These are phyloP conservation scores for Mus pahari DNA, from an alignment of 2,113 vertebrate species.

Conservation along the genomic window DNA sequence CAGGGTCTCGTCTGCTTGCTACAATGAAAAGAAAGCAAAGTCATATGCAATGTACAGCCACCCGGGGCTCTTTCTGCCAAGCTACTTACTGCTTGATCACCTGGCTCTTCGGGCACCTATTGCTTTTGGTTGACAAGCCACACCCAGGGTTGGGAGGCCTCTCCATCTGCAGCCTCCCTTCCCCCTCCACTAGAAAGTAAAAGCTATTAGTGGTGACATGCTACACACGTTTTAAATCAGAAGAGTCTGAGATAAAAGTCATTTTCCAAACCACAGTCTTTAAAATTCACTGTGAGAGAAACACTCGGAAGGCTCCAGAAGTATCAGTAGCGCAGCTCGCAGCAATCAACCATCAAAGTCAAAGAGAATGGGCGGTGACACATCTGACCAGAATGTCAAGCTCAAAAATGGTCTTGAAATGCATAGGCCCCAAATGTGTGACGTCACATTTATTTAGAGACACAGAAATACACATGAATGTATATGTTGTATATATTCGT, in stretches of 20 bases:
- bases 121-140: not conserved
- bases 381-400: not conserved
- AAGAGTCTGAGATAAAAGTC: constrained; percentile 19
- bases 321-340: not conserved
- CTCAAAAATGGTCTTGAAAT: not conserved
- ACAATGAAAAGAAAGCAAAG: constrained; percentile 85
- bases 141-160: not conserved
- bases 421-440: not conserved
- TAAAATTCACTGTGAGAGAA: not conserved
- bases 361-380: not conserved
- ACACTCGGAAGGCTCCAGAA: not conserved
- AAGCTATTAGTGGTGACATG: not conserved
- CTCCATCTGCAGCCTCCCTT: not conserved
- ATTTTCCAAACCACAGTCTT: constrained; percentile 30
- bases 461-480: not conserved
- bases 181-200: not conserved
- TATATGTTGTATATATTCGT: not conserved
- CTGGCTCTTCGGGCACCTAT: not conserved
- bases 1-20: constrained; percentile 98
- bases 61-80: not conserved
- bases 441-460: not conserved
- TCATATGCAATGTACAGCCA: constrained; percentile 60
- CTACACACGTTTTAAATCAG: not conserved
- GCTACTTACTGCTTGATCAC: constrained; percentile 30
- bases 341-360: not conserved